phyloP scores from a whole-genome alignment of 2,888 invertebrate genomes.

The Hypselothyrea guttata region DNA sequence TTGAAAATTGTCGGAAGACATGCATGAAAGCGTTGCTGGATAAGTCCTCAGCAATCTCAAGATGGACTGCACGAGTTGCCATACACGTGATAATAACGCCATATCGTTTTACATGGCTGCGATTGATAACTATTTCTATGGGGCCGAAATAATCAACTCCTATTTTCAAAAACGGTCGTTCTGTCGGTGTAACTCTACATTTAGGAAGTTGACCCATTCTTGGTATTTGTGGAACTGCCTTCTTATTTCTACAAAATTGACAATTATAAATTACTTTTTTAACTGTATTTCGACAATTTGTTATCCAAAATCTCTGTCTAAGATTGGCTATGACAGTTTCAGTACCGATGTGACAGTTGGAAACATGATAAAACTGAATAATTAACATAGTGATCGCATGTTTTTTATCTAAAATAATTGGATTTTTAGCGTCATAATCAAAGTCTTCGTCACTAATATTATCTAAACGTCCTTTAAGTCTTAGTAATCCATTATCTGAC shows the following conservation, averaged over 20 bases:
- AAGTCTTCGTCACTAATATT: constrained; percentile 1
- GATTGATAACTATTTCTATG: constrained; percentile 1
- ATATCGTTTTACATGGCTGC: neutral
- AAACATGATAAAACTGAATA: constrained; percentile 1
- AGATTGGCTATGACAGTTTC: constrained; percentile 11
- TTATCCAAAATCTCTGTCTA: constrained; percentile 14
- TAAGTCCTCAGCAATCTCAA: neutral
- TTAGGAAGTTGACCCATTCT: constrained; percentile 5
- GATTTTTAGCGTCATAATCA: neutral
- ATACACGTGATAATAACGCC: constrained; percentile 9
- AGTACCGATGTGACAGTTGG: neutral
- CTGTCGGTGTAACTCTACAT: constrained; percentile 6
- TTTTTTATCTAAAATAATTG: neutral
- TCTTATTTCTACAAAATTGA: neutral
- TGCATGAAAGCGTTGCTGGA: constrained; percentile 12
- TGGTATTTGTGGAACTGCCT: constrained; percentile 2
- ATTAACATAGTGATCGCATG: neutral
- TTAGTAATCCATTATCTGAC: neutral
- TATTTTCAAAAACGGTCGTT: constrained; percentile 9
- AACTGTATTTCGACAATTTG: constrained; percentile 5
- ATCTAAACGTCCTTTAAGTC: constrained; percentile 2
- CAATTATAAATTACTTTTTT: constrained; percentile 5
- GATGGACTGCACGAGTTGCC: constrained; percentile 7
- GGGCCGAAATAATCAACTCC: constrained; percentile 14
- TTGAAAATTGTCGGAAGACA: constrained; percentile 12